Conservation (phyloP, 2,888 invertebrate species). For the Melinaea menophilus region DNA sequence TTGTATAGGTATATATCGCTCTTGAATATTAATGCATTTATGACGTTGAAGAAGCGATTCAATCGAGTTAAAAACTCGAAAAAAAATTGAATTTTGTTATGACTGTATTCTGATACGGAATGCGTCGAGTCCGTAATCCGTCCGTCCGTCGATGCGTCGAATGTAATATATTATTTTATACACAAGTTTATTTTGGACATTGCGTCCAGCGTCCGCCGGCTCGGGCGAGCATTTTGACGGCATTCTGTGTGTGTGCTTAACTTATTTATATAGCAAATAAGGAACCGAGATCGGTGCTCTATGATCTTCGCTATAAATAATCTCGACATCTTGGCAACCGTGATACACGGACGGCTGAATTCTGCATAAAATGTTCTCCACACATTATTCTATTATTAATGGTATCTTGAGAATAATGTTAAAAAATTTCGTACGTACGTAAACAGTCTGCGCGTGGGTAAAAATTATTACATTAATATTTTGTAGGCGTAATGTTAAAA, state of each 20-base stretch:
- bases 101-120: constrained; percentile 31
- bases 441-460: constrained; percentile 6
- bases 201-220: constrained; percentile 58
- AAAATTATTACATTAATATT: constrained; percentile 10
- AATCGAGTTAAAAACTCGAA: no score
- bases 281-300: neutral
- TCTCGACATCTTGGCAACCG: constrained; percentile 1
- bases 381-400: no score
- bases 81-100: no score
- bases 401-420: neutral
- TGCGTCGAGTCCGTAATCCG: constrained; percentile 46
- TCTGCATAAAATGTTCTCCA: no score
- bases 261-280: neutral
- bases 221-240: constrained; percentile 29
- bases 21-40: constrained; percentile 12
- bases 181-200: constrained; percentile 66
- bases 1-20: constrained; percentile 10
- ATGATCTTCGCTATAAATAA: constrained; percentile 4
- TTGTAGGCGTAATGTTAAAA: neutral
- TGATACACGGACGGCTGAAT: neutral
- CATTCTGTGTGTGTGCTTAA: neutral
- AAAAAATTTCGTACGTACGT: neutral
- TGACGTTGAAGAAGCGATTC: neutral
- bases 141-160: constrained; percentile 15
- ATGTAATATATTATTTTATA: constrained; percentile 60